phyloP scores from a whole-genome alignment of 1,140 invertebrate genomes.

The Drosophila mojavensis region DNA sequence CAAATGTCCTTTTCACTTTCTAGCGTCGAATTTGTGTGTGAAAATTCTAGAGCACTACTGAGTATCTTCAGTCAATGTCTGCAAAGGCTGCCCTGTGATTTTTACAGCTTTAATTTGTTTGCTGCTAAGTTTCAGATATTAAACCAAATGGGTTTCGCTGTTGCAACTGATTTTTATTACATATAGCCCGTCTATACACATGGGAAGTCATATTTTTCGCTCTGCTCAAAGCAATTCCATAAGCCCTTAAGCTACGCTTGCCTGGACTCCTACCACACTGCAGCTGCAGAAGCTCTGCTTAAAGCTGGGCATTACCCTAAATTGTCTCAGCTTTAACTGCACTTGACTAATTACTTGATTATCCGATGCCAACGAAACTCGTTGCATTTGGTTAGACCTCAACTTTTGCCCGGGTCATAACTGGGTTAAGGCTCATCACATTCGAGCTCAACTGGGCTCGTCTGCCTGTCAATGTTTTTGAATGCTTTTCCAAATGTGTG shows the following conservation, averaged over 20 bases:
- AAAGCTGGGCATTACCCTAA: background rate
- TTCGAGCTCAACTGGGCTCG: background rate
- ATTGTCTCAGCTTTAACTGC: constrained; percentile 6
- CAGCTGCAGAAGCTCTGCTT: background rate
- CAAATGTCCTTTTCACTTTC: too few relatives aligned
- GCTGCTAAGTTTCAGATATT: too few relatives aligned
- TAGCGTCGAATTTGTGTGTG: too few relatives aligned
- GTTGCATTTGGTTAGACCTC: background rate
- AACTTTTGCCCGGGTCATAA: background rate
- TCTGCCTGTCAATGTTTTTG: constrained; percentile 38
- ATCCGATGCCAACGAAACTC: background rate
- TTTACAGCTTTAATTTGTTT: too few relatives aligned
- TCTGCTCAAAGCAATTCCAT: background rate
- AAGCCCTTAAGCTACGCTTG: background rate
- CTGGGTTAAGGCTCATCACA: constrained; percentile 5
- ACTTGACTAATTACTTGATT: constrained; percentile 16
- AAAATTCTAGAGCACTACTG: too few relatives aligned
- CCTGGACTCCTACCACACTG: background rate
- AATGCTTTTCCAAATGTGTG: constrained; percentile 40
- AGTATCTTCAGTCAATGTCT: too few relatives aligned
- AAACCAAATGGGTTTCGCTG: background rate
- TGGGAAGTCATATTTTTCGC: background rate
- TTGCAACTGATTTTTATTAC: background rate
- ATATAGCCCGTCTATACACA: background rate
- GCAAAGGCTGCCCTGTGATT: too few relatives aligned